Evolutionary conservation across 2,888 invertebrate genomes (phyloP).

Genomic region (Drosophila pullipes): DNA sequence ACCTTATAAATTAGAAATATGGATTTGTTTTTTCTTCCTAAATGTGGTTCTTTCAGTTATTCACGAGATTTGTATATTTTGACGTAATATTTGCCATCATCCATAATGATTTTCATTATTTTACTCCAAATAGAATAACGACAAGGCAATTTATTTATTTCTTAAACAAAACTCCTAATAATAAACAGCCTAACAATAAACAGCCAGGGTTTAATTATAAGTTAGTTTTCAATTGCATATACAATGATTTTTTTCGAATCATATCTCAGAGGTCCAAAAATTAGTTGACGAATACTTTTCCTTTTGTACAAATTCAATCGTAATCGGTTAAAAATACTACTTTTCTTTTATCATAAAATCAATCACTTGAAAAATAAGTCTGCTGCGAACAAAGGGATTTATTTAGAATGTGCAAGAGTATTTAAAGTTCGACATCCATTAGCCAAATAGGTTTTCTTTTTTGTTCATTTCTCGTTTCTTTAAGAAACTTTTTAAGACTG

Average conservation of each 20-base stretch:
- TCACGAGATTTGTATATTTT: not conserved
- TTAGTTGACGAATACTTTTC: not conserved
- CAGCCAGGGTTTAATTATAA: not conserved
- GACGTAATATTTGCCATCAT: not conserved
- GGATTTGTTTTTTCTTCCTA: not conserved
- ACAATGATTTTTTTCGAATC: not conserved
- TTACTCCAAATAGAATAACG: not conserved
- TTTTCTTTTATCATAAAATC: not conserved
- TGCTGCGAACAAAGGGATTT: not conserved
- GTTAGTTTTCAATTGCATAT: not conserved
- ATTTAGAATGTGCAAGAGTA: not conserved
- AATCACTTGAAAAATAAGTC: not conserved
- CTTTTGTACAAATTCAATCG: not conserved
- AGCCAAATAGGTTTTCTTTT: not conserved
- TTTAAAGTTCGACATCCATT: not conserved
- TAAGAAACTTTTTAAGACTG: slow-evolving; percentile 12
- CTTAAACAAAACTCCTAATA: not conserved
- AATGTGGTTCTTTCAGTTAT: not conserved
- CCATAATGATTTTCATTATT: not conserved
- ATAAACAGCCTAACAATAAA: not conserved
- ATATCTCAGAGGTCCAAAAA: not conserved
- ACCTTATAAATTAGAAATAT: not conserved
- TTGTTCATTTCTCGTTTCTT: slow-evolving; percentile 2
- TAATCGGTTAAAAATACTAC: not conserved
- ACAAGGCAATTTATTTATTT: not conserved